Conservation (phyloP, 2,113 vertebrate genomes). For the Plectropomus leopardus region DNA sequence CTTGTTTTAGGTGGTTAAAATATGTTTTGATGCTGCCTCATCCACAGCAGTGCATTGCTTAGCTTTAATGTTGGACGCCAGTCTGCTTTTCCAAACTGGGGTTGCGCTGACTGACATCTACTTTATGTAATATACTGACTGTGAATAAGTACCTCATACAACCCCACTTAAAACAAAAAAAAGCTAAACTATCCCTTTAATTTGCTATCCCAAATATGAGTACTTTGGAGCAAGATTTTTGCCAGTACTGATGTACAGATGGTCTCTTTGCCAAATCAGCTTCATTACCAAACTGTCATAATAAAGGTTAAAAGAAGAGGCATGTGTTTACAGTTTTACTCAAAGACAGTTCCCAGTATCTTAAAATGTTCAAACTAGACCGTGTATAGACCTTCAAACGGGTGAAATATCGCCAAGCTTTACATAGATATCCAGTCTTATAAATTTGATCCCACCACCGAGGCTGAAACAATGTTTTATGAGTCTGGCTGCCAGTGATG, state of each 20-base stretch:
- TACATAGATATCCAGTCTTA: constrained; percentile 29
- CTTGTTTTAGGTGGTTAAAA: too few relatives aligned
- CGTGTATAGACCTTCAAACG: constrained; percentile 12
- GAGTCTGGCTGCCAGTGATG: constrained; percentile 31
- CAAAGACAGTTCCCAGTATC: not conserved
- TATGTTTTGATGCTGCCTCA: too few relatives aligned
- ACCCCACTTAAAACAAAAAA: too few relatives aligned
- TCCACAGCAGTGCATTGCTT: too few relatives aligned
- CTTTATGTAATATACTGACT: too few relatives aligned
- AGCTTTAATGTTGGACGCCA: too few relatives aligned
- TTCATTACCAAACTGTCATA: not conserved
- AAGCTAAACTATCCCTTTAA: too few relatives aligned
- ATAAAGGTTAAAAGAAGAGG: not conserved
- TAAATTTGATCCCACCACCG: constrained; percentile 33
- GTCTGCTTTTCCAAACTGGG: too few relatives aligned
- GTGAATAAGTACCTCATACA: too few relatives aligned
- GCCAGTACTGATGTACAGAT: not conserved
- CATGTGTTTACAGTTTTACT: not conserved
- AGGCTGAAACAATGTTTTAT: constrained; percentile 46
- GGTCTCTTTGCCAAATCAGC: not conserved
- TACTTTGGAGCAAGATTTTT: not conserved
- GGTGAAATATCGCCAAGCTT: constrained; percentile 17
- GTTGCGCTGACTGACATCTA: too few relatives aligned
- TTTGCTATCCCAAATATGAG: not conserved
- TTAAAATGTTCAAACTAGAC: constrained; percentile 1